Evolutionary conservation across 2,113 vertebrate genomes (phyloP).

Genomic region (Candoia aspera): DNA sequence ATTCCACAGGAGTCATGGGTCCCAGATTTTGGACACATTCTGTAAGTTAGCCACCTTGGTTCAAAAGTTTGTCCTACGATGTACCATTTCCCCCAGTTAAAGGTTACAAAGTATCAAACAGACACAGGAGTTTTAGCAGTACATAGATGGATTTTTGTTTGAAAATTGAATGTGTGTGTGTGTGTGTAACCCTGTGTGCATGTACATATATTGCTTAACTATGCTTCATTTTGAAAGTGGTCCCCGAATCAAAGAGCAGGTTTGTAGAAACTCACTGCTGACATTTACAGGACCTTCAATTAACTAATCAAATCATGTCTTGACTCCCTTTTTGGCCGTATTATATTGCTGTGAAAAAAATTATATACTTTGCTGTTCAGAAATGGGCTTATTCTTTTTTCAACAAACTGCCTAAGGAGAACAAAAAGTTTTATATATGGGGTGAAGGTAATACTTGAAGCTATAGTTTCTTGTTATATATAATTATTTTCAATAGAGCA

Average conservation of each 20-base stretch:
- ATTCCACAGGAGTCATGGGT: too few species aligned
- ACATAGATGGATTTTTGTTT: slow-evolving; percentile 9
- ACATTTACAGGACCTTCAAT: slow-evolving; percentile 55
- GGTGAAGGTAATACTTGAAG: slow-evolving; percentile 68
- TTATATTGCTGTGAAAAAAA: slow-evolving; percentile 45
- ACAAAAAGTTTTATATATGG: slow-evolving; percentile 69
- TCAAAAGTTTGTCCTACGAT: too few species aligned
- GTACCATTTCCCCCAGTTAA: too few species aligned
- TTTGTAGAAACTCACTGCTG: slow-evolving; percentile 44
- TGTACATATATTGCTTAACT: slow-evolving; percentile 34
- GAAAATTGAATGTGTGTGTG: background rate
- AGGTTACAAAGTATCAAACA: too few species aligned
- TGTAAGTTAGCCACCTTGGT: too few species aligned
- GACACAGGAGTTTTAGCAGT: too few species aligned
- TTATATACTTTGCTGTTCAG: slow-evolving; percentile 50
- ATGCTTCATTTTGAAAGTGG: slow-evolving; percentile 36
- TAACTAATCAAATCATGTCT: slow-evolving; percentile 58
- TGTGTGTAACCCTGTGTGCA: background rate
- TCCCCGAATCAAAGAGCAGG: slow-evolving; percentile 45
- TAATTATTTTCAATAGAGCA: slow-evolving; percentile 73
- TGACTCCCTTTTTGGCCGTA: slow-evolving; percentile 42
- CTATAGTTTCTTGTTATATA: slow-evolving; percentile 65
- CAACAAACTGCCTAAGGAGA: slow-evolving; percentile 53
- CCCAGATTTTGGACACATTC: too few species aligned
- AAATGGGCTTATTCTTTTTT: slow-evolving; percentile 60